Conservation (phyloP, 2,888 invertebrate genomes). For the Sarcophaga variegata region DNA sequence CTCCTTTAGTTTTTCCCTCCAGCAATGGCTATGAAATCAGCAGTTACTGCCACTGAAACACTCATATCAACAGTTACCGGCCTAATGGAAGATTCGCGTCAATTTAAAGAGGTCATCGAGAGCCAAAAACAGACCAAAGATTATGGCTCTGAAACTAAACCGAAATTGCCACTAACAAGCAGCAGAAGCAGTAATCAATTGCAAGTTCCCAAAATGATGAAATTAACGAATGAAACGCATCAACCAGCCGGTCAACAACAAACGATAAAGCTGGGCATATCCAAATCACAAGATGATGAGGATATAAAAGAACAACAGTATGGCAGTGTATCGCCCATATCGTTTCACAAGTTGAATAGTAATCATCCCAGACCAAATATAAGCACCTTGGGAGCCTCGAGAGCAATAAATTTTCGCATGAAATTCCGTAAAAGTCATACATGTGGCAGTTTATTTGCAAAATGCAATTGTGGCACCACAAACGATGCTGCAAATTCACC, state of each 20-base stretch:
- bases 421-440: conserved; percentile 78
- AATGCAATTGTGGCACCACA: conserved; percentile 74
- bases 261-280: conserved; percentile 59
- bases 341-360: conserved; percentile 11
- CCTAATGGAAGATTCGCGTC: conserved; percentile 61
- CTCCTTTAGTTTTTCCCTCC: neutral
- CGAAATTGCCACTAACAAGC: conserved; percentile 11
- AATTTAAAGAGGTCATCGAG: conserved; percentile 48
- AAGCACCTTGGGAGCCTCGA: conserved; percentile 69
- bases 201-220: conserved; percentile 50
- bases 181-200: conserved; percentile 21
- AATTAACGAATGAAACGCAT: conserved; percentile 38
- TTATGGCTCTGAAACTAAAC: conserved; percentile 19
- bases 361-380: conserved; percentile 46
- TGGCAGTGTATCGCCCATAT: conserved; percentile 71
- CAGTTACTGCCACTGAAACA: conserved; percentile 51
- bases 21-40: conserved; percentile 62
- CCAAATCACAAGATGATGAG: conserved; percentile 69
- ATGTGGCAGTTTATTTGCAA: conserved; percentile 79
- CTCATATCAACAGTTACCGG: conserved; percentile 48
- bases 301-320: conserved; percentile 54
- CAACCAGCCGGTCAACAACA: conserved; percentile 36
- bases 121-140: conserved; percentile 39
- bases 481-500: conserved; percentile 31
- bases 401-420: conserved; percentile 72